Evolutionary conservation across 2,888 invertebrate species (phyloP).

Genomic region (Bellardia pandia): DNA sequence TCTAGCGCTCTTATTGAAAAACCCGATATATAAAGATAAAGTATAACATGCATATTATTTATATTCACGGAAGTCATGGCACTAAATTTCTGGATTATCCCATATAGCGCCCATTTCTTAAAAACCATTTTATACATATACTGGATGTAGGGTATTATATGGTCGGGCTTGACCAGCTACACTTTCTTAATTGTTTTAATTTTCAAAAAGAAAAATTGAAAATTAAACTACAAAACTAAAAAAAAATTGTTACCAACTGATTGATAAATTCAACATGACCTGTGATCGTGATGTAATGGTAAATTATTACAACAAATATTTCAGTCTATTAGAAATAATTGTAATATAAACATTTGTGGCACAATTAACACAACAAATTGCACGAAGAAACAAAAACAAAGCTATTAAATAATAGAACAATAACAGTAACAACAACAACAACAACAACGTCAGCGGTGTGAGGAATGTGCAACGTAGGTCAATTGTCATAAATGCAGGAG

Average conservation of each 20-base stretch:
- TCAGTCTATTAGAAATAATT: conserved; percentile 43
- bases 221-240: not conserved
- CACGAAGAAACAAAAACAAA: conserved; percentile 45
- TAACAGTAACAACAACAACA: conserved; percentile 18
- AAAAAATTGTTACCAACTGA: not conserved
- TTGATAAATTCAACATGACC: not conserved
- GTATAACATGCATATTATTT: too few species aligned
- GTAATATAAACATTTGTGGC: conserved; percentile 48
- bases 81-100: too few species aligned
- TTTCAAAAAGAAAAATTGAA: not conserved
- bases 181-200: too few species aligned
- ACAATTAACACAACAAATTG: conserved; percentile 71
- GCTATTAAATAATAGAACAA: conserved; percentile 49
- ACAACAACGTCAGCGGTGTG: not conserved
- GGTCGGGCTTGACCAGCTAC: too few species aligned
- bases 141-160: too few species aligned
- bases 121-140: too few species aligned
- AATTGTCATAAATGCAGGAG: conserved; percentile 57
- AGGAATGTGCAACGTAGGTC: conserved; percentile 60
- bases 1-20: too few species aligned
- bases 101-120: too few species aligned
- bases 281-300: conserved; percentile 1
- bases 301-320: conserved; percentile 23
- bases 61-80: too few species aligned
- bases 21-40: too few species aligned